Evolutionary conservation across 2,888 invertebrate genomes (phyloP), one percentile per base, ranked within the genome.

Genomic region (Coleophora deauratella): DNA sequence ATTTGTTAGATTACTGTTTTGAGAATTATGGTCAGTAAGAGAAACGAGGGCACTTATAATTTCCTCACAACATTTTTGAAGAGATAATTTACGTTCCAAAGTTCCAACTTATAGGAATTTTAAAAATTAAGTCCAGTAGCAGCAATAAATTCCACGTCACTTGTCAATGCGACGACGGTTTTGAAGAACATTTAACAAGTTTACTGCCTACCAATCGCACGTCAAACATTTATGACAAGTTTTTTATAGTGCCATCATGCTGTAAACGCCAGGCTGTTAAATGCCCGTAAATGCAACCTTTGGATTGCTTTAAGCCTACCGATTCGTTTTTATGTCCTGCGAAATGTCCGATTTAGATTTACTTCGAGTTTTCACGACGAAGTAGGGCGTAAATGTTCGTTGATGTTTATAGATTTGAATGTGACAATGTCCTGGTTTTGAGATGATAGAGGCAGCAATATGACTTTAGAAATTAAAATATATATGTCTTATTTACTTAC

Each of bases 181-280:
- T 42, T 45, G 38, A 40, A 32, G 30, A 38, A 31, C 42, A 43
- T 38, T 21, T 42, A 45, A 47, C 47, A 45, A 50, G 51, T 64
- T 64, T 62, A 63, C 52, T 50, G 55, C 62, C 43, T 48, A 53
- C 57, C 60, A 66, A 73, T 74, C 66, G 66, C 66, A 66, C 65
- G 66, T 74, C 69, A 77, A 79, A 70, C 79, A 75, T 72, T 82
- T 77, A 74, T 66, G 65, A 62, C 64, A 57, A 21, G 3, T 49
- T 66, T 79, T 79, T 80, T 81, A 78, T 73, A 58, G 71, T 66
- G 62, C 64, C 68, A 74, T 74, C 69, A 66, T 51, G 57, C 60
- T 66, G 71, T 71, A 71, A 66, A 69, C 65, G 66, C 66, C 61
- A 27, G 66, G 67, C 61, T 63, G 72, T 70, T 56, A 71, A 75